Evolutionary conservation across 2,113 vertebrate species (phyloP).

Genomic region (Neotragus moschatus): DNA sequence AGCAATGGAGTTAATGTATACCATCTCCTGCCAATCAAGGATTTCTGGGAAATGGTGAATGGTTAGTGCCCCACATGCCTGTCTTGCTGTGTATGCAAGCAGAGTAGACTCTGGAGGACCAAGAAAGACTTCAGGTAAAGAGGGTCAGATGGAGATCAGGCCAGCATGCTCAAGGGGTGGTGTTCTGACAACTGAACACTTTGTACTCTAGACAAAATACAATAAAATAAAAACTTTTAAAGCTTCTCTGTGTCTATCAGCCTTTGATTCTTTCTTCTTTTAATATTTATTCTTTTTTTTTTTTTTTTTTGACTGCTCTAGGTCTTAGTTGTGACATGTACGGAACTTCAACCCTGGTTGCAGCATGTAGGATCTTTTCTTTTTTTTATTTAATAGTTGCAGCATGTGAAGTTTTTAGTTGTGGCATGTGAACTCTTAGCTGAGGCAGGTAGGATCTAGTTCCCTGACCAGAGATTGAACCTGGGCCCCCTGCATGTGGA

Average conservation of each 20-base stretch:
- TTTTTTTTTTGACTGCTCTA: background rate
- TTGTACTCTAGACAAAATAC: background rate
- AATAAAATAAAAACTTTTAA: background rate
- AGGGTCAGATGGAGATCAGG: background rate
- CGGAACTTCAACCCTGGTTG: background rate
- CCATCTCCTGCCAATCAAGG: background rate
- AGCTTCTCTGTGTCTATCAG: background rate
- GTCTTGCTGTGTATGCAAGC: background rate
- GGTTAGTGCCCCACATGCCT: background rate
- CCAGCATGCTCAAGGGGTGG: background rate
- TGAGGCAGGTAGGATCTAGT: background rate
- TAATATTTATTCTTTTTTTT: background rate
- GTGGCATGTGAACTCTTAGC: background rate
- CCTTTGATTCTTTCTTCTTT: background rate
- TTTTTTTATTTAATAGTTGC: background rate
- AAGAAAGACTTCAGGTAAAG: background rate
- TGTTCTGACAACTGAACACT: background rate
- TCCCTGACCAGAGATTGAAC: background rate
- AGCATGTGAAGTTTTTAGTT: background rate
- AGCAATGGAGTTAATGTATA: background rate
- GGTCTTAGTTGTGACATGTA: background rate
- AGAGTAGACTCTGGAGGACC: background rate
- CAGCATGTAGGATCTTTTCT: background rate
- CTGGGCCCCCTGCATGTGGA: background rate
- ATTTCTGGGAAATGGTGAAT: background rate